Evolutionary conservation across 2,113 vertebrate genomes (phyloP).

Genomic region (Hoplias malabaricus): DNA sequence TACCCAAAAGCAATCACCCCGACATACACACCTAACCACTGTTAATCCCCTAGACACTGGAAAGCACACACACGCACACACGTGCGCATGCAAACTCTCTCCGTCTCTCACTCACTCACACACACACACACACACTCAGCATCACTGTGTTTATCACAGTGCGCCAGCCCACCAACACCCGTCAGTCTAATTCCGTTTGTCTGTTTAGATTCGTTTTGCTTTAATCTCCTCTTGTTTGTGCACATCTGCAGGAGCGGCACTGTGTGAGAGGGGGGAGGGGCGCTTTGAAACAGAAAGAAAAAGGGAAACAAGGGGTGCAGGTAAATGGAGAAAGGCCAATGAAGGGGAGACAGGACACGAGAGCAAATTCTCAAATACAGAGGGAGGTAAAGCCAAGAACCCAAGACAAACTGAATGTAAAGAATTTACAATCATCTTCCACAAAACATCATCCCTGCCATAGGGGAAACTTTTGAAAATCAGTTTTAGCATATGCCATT

Average conservation of each 20-base stretch:
- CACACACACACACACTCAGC: constrained; percentile 62
- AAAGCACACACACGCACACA: constrained; percentile 55
- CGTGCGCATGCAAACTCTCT: constrained; percentile 23
- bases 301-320: constrained; percentile 35
- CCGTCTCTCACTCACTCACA: constrained; percentile 47
- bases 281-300: constrained; percentile 23
- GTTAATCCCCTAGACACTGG: constrained; percentile 77
- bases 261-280: constrained; percentile 58
- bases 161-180: constrained; percentile 77
- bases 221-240: constrained; percentile 79
- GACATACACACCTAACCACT: constrained; percentile 75
- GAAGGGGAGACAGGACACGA: background rate
- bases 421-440: background rate
- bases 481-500: background rate
- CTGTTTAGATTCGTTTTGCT: constrained; percentile 80
- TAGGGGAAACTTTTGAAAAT: background rate
- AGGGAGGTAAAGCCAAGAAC: background rate
- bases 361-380: background rate
- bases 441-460: background rate
- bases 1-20: constrained; percentile 75
- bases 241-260: constrained; percentile 73
- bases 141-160: constrained; percentile 78
- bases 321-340: constrained; percentile 9
- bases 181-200: constrained; percentile 81
- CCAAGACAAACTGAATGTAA: background rate